phyloP scores from a whole-genome alignment of 53 echinoderm and acorn worm genomes.

The Paracentrotus lividus region DNA sequence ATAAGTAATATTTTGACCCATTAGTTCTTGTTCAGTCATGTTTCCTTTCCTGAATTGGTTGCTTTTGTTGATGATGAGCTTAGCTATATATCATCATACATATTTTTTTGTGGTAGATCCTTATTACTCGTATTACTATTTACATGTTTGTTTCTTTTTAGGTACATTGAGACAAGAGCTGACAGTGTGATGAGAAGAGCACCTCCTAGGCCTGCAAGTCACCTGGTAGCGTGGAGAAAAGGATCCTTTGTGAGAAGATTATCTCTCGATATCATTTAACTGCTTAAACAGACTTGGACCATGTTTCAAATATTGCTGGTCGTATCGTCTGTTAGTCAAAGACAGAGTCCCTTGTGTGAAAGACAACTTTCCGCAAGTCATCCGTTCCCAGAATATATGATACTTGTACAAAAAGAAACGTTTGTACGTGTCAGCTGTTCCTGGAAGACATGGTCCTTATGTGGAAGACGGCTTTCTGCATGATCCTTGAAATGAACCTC shows the following conservation, averaged over 20 bases:
- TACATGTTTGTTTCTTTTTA: not conserved
- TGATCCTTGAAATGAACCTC: no score
- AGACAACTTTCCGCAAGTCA: not conserved
- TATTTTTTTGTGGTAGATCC: not conserved
- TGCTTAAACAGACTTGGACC: no score
- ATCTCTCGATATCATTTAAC: not conserved
- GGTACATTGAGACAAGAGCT: slow-evolving; percentile 57
- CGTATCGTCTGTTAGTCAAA: not conserved
- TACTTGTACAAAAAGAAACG: not conserved
- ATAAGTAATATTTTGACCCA: not conserved
- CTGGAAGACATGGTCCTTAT: not conserved
- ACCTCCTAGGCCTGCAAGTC: slow-evolving; percentile 42
- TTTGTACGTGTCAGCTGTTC: no score
- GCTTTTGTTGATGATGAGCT: not conserved
- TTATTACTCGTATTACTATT: not conserved
- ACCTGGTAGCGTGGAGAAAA: slow-evolving; percentile 46
- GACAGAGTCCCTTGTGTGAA: not conserved
- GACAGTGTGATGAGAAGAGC: slow-evolving; percentile 24
- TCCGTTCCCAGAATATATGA: not conserved
- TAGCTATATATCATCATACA: not conserved
- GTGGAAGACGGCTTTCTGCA: not conserved
- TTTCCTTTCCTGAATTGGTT: not conserved
- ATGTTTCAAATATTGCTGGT: no score
- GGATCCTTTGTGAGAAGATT: not conserved
- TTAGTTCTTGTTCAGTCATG: not conserved